phyloP scores from a whole-genome alignment of 2,888 invertebrate species.

The Allolobophora icterica region DNA sequence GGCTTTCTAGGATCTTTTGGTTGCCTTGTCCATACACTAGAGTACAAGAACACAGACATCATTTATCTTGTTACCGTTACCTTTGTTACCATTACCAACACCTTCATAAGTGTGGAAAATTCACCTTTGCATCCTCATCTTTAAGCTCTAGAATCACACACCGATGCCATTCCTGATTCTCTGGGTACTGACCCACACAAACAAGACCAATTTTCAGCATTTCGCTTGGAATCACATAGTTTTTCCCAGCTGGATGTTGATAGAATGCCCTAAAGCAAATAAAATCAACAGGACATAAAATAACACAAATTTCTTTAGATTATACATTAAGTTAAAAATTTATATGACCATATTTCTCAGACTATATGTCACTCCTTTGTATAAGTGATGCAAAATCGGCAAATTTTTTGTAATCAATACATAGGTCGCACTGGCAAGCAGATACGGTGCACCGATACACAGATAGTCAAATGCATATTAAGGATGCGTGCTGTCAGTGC shows the following conservation, averaged over 20 bases:
- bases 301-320: not conserved
- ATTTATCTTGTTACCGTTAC: not conserved
- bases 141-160: constrained; percentile 49
- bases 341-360: no score
- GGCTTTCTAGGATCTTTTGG: not conserved
- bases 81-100: not conserved
- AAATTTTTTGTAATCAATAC: no score
- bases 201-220: constrained; percentile 53
- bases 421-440: no score
- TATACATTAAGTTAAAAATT: not conserved
- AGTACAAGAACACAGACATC: not conserved
- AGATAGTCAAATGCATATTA: no score
- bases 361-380: no score
- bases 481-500: no score
- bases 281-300: no score
- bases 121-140: not conserved
- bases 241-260: constrained; percentile 39
- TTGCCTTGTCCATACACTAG: not conserved
- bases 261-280: constrained; percentile 41
- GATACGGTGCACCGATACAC: no score
- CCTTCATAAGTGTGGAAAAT: not conserved
- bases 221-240: constrained; percentile 53
- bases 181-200: constrained; percentile 58
- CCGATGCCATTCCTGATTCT: constrained; percentile 59
- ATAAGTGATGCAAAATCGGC: no score